A percentile compares a stretch with the other conserved stretches of the same genome.
These are phyloP conservation scores for Podargus strigoides DNA, from an alignment of 2,797 vertebrate genomes.

Conservation along the genomic window DNA sequence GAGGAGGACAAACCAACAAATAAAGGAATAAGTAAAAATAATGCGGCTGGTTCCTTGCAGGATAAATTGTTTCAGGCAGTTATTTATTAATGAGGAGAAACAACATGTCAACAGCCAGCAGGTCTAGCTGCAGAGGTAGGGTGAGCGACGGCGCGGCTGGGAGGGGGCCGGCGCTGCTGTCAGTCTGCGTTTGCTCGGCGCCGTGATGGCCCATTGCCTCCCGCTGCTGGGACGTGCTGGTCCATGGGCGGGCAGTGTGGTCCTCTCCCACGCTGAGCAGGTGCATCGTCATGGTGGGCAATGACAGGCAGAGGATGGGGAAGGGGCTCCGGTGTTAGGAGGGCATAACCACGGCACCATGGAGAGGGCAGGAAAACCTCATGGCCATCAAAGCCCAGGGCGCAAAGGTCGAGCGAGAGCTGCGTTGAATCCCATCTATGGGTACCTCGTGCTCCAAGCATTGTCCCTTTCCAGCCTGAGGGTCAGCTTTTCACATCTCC, in stretches of 20 bases:
- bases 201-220: not conserved
- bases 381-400: too few relatives aligned
- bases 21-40: not conserved
- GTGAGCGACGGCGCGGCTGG: not conserved
- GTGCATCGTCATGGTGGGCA: rapidly evolving
- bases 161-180: not conserved
- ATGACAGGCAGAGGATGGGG: not conserved
- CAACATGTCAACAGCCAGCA: conserved; percentile 16
- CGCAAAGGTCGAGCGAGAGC: rapidly evolving
- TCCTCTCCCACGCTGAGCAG: rapidly evolving
- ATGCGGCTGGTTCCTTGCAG: conserved; percentile 17
- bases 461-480: rapidly evolving
- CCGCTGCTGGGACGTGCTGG: not conserved
- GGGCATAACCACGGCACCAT: rapidly evolving
- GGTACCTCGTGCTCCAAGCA: rapidly evolving
- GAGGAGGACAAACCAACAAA: not conserved
- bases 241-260: not conserved
- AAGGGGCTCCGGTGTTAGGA: not conserved
- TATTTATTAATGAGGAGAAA: conserved; percentile 63
- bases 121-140: conserved; percentile 7
- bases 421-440: rapidly evolving
- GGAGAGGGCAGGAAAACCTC: too few relatives aligned
- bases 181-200: conserved; percentile 23
- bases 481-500: not conserved
- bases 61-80: conserved; percentile 56